These are phyloP conservation scores for Cyphomyrus plagiostoma DNA, from an alignment of 2,113 vertebrate genomes.

Conservation along the genomic window DNA sequence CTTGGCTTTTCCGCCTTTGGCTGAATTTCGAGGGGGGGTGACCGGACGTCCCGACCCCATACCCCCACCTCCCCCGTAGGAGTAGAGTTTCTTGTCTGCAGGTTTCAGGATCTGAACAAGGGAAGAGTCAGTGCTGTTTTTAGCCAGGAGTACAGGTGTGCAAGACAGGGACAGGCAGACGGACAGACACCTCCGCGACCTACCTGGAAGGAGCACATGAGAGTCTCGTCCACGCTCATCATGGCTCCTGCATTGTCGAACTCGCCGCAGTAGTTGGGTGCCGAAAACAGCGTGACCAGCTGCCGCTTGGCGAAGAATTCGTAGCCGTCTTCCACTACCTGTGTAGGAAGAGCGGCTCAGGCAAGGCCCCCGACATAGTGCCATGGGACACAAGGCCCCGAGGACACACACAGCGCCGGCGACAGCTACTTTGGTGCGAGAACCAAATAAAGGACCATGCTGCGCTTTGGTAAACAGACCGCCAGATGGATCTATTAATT, in stretches of 20 bases:
- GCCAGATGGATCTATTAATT: neutral
- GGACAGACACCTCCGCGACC: neutral
- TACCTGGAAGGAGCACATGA: conserved; percentile 74
- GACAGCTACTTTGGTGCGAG: neutral
- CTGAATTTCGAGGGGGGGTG: conserved; percentile 82
- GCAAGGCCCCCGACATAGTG: too few relatives aligned
- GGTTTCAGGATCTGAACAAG: conserved; percentile 63
- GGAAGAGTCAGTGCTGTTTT: neutral
- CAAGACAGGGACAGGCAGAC: too few relatives aligned
- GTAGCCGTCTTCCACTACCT: conserved; percentile 71
- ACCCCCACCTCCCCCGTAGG: conserved; percentile 76
- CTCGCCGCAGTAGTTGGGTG: conserved; percentile 72
- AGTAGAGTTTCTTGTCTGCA: conserved; percentile 82
- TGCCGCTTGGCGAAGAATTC: conserved; percentile 71
- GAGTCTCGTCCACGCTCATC: conserved; percentile 72
- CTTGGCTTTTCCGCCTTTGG: conserved; percentile 74
- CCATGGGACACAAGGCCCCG: neutral
- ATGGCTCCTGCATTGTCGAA: conserved; percentile 71
- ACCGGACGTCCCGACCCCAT: conserved; percentile 77
- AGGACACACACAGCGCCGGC: neutral
- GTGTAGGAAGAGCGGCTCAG: neutral
- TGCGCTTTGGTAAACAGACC: neutral
- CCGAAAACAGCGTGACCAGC: conserved; percentile 66
- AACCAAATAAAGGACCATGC: neutral
- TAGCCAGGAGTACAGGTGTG: neutral